Evolutionary conservation across 2,797 vertebrate genomes (phyloP), one percentile per base, ranked within the genome.

Genomic region (Rhinogobio ventralis): DNA sequence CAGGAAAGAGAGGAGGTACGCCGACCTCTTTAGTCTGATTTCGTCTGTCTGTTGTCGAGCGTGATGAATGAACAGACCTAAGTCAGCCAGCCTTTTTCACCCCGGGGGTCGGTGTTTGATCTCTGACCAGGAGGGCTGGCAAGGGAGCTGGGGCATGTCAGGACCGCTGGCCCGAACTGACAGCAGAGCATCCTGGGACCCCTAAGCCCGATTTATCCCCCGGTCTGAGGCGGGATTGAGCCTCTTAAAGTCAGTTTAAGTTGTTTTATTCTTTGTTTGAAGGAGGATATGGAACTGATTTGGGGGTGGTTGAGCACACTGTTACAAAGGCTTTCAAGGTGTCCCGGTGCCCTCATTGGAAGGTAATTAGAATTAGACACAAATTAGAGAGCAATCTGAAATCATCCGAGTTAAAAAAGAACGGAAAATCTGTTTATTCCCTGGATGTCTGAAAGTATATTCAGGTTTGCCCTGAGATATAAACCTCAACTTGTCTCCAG

Each of bases 21-120:
- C 87, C 79, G 88, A 71, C 91, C 93, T 92, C 93, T 95, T 95
- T 93, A 94, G 92, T 91, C 92, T 92, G 93, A 94, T 94, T 95
- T 94, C 90, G 17, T 85, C 93, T 93, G 92, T 94, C 92, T 87
- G 79, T 84, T 92, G 92, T 92, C 88, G 92, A 94, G 92, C 91
- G 89, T 86, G 92, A 93, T 95, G 93, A 95, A 96, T 95, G 91
- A 91, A 81, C 92, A 93, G 92, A 93, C 93, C 94, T 92, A 93
- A 93, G 91, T 93, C 91, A 57, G 67, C 67, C 33, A 15, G 66
- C 83, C 77, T 85, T 82, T 30, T 86, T 71, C 81, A 88, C 93
- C 94, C 66, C 60, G 81, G 92, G 92, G 89, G 93, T 88, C 83
- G 36, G 30, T 20, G 89, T 95, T 95, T 96, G 95, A 96, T 96